phyloP scores from a whole-genome alignment of 2,113 vertebrate genomes.

The Thalassoma bifasciatum region DNA sequence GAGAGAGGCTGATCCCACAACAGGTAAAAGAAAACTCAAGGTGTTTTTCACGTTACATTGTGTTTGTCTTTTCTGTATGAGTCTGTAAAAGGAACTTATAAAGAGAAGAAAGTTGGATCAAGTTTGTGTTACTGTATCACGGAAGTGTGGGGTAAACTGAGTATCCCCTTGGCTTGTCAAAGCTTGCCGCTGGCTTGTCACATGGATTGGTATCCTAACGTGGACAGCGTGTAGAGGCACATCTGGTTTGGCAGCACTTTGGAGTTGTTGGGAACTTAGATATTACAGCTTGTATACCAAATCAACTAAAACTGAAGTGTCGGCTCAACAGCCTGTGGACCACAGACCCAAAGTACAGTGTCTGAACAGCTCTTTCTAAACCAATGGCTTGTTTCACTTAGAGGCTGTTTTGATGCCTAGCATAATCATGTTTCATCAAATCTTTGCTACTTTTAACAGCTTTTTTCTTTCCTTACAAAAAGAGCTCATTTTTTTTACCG shows the following conservation, averaged over 20 bases:
- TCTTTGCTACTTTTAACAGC: neutral
- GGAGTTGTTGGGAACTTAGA: conserved; percentile 39
- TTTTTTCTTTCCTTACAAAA: no score
- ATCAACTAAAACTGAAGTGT: neutral
- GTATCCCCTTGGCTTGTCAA: conserved; percentile 75
- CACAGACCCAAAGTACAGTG: neutral
- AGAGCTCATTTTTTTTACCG: neutral
- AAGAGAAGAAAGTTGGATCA: conserved; percentile 24
- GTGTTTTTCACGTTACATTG: conserved; percentile 34
- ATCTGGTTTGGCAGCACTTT: conserved; percentile 65
- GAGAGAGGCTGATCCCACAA: conserved; percentile 63
- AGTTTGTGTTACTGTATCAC: conserved; percentile 45
- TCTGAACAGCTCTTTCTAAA: conserved; percentile 19
- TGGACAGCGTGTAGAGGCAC: conserved; percentile 67
- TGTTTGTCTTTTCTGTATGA: conserved; percentile 23
- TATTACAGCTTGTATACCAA: conserved; percentile 25
- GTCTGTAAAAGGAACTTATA: conserved; percentile 32
- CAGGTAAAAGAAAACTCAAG: conserved; percentile 77
- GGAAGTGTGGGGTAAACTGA: conserved; percentile 59
- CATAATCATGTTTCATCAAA: neutral
- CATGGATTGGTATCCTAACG: conserved; percentile 64
- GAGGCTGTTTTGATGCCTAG: neutral
- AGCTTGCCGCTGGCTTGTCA: conserved; percentile 75
- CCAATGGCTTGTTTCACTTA: neutral
- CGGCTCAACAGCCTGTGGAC: conserved; percentile 1